Base-by-base conservation (phyloP, 2,888 invertebrate genomes). In the Drosophila mimetica region DNA sequence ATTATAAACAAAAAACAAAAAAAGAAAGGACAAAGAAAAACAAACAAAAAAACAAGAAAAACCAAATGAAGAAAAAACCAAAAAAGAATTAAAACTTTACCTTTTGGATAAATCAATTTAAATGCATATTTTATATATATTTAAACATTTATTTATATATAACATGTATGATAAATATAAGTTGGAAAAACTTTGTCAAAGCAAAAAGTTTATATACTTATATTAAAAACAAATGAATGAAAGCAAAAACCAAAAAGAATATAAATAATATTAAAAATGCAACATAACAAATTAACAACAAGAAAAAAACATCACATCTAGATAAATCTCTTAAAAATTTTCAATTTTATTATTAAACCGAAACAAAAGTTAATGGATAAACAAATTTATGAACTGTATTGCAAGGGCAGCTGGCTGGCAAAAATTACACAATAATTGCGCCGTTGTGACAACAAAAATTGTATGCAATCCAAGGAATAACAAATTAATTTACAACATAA, bases 291-390 rank as follows among this genome's bases (percentile, higher is more conserved):
- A 71, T 80, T 78, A 78, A 80, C 67, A 73, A 71, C 64, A 67
- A 74, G 57, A 60, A 71, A 75, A 60, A 71, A 75, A 75, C 72
- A 76, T 79, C 85, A 89, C 86, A 78, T 79, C 84, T 88, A 88
- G 88, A 88, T 88, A 88, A 89, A 87, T 83, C 89, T 89, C 89
- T 88, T 87, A 79, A 83, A 86, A 87, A 86, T 81, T 89, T 87
- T 89, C 73, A 88, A 88, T 89, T 88, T 88, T 89, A 88, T 89
- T 88, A 87, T 79, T 78, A 85, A 88, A 89, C 80, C 67, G 71
- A 44, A 54, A 44, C 51, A 59, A 71, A 47, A 64, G 52, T 79
- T 79, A 78, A 75, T 76, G 77, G 77, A 77, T 76, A 76, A 78
- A 77, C 76, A 79, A 78, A 87, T 86, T 76, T 75, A 77, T 73